phyloP scores from a whole-genome alignment of 2,888 invertebrate genomes.

The Malacosoma neustria region DNA sequence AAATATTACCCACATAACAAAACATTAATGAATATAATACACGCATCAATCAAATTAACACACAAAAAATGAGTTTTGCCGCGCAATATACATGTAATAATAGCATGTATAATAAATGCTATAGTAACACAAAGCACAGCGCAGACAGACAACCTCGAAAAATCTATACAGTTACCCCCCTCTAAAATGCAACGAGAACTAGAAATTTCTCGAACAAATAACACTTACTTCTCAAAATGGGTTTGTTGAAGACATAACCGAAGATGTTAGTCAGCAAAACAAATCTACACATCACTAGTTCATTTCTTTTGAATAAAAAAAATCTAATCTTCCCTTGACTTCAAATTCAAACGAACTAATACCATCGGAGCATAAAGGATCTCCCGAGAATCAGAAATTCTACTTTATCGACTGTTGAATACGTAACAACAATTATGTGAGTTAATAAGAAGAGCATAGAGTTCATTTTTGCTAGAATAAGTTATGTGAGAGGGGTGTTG shows the following conservation, averaged over 20 bases:
- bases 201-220: not conserved
- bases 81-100: not conserved
- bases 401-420: not conserved
- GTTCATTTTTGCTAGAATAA: not conserved
- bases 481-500: not conserved
- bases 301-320: conserved; percentile 17
- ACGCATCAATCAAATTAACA: not conserved
- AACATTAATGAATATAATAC: no score
- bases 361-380: not conserved
- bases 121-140: not conserved
- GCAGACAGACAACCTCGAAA: not conserved
- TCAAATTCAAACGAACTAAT: not conserved
- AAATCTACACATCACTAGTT: conserved; percentile 29
- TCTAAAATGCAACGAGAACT: not conserved
- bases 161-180: not conserved
- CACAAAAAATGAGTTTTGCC: not conserved
- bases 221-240: conserved; percentile 16
- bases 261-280: conserved; percentile 17
- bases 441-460: not conserved
- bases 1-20: no score
- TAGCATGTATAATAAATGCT: not conserved
- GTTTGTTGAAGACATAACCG: conserved; percentile 16
- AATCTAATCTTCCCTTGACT: not conserved
- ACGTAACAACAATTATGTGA: no score
- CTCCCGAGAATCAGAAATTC: not conserved